These are phyloP conservation scores for Orthosia gracilis DNA, from an alignment of 2,888 invertebrate species.

Conservation along the genomic window DNA sequence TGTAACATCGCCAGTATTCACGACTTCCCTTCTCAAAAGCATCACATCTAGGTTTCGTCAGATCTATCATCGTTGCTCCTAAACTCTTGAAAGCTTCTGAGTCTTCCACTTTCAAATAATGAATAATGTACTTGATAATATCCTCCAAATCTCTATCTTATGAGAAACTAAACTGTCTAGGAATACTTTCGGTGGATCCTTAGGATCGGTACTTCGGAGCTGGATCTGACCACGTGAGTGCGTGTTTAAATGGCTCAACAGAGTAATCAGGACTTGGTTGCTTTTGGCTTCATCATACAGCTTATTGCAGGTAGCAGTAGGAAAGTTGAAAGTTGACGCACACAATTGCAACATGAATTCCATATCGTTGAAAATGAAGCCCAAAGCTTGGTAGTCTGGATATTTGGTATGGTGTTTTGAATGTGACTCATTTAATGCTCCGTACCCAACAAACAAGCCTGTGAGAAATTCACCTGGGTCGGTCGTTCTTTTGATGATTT, in stretches of 20 bases:
- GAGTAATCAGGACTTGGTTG: conserved; percentile 50
- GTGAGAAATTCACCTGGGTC: conserved; percentile 79
- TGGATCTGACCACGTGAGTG: conserved; percentile 69
- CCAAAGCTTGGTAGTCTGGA: conserved; percentile 70
- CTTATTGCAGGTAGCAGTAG: conserved; percentile 52
- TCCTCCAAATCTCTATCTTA: conserved; percentile 69
- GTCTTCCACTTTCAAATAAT: conserved; percentile 69
- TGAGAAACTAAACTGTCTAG: conserved; percentile 65
- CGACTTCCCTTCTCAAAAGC: conserved; percentile 45
- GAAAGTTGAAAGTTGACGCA: conserved; percentile 39
- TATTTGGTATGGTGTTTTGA: conserved; percentile 39
- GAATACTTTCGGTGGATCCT: conserved; percentile 67
- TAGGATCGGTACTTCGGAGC: conserved; percentile 67
- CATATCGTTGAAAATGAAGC: conserved; percentile 46
- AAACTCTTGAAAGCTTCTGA: conserved; percentile 70
- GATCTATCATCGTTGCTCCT: conserved; percentile 64
- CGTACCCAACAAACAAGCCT: conserved; percentile 51
- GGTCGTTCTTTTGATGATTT: conserved; percentile 3
- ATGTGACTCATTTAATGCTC: conserved; percentile 63
- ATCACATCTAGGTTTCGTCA: conserved; percentile 52
- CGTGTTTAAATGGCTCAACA: conserved; percentile 64
- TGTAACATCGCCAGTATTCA: conserved; percentile 69
- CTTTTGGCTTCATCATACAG: conserved; percentile 45
- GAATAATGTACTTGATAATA: conserved; percentile 64
- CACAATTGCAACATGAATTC: conserved; percentile 53